Percentiles rank a stretch among this genome's conserved stretches.
Conservation (phyloP, 35 echinoderm and acorn worm genomes). For the Anneissia japonica region DNA sequence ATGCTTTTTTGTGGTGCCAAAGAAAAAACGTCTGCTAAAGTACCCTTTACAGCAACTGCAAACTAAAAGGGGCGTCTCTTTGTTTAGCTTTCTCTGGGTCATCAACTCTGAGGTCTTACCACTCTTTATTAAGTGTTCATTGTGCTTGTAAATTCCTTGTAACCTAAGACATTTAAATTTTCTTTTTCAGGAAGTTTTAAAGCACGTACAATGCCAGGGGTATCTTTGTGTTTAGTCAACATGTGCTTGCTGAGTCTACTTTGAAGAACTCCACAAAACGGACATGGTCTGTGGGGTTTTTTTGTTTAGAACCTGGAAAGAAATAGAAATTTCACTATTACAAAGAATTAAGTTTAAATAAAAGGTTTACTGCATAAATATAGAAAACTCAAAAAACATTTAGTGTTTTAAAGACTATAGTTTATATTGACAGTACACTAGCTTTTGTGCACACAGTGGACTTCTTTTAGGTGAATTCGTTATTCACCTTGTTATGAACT, state of each 20-base stretch:
- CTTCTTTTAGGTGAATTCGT: too few species aligned
- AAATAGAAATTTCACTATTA: too few species aligned
- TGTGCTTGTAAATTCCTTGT: not conserved
- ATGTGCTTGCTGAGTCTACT: not conserved
- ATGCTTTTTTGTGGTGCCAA: constrained; percentile 6
- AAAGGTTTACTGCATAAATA: too few species aligned
- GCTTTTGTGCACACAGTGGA: too few species aligned
- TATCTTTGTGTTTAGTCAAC: not conserved
- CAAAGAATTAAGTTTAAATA: too few species aligned
- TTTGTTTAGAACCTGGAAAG: too few species aligned
- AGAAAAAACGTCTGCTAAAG: not conserved
- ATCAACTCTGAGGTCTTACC: too few species aligned
- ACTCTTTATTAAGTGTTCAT: not conserved
- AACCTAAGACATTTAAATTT: not conserved
- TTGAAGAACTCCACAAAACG: not conserved
- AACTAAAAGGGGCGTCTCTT: not conserved
- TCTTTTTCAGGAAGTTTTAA: not conserved
- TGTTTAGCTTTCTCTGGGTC: not conserved
- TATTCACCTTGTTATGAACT: too few species aligned
- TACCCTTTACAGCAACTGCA: not conserved
- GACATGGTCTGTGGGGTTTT: not conserved
- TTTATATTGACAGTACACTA: too few species aligned
- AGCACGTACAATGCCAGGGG: not conserved
- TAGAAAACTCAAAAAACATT: too few species aligned
- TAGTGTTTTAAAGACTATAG: too few species aligned